phyloP scores from a whole-genome alignment of 2,113 vertebrate genomes.

The Crotalus helleri region DNA sequence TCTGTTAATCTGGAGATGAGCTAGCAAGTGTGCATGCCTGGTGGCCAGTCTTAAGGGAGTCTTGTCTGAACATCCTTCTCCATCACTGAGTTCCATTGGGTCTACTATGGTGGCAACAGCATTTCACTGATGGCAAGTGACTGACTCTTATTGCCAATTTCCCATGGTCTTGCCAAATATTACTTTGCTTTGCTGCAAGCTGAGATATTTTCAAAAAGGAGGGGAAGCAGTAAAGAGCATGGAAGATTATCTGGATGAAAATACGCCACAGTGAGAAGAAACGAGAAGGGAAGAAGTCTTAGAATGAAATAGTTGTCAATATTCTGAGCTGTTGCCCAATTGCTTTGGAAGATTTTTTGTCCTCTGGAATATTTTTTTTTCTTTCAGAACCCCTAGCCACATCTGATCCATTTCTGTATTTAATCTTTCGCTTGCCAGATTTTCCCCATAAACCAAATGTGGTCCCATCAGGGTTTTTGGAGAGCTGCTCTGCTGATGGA shows the following conservation, averaged over 20 bases:
- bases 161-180: background rate
- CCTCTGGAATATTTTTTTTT: background rate
- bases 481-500: background rate
- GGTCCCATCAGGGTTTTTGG: background rate
- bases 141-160: background rate
- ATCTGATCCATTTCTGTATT: background rate
- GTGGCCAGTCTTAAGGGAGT: background rate
- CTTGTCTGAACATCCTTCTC: background rate
- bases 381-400: background rate
- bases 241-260: background rate
- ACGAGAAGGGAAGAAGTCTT: background rate
- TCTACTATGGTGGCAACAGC: background rate
- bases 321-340: background rate
- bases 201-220: background rate
- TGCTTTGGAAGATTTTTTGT: background rate
- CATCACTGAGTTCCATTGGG: background rate
- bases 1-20: background rate
- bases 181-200: background rate
- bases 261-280: background rate
- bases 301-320: background rate
- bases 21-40: background rate
- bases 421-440: background rate
- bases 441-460: background rate
- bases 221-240: background rate
- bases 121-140: background rate